Evolutionary conservation across 2,113 vertebrate species (phyloP).

Genomic region (Zosterops pallidus): DNA sequence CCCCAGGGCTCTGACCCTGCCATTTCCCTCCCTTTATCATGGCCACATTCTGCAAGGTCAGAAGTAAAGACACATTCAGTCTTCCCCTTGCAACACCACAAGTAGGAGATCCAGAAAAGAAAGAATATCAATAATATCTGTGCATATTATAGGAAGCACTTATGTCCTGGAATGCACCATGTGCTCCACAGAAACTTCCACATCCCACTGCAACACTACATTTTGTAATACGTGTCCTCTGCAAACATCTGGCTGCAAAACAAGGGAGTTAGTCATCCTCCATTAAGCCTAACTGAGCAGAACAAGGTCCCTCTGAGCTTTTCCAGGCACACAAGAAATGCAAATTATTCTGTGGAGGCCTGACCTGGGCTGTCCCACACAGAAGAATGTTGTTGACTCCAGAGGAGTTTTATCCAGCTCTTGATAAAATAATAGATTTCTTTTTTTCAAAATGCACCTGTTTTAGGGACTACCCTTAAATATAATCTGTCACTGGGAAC

Average conservation of each 20-base stretch:
- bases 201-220: not conserved
- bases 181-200: not conserved
- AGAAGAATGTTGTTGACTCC: not conserved
- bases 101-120: not conserved
- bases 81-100: not conserved
- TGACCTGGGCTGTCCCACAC: not conserved
- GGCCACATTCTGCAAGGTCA: not conserved
- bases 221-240: not conserved
- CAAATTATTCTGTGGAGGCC: not conserved
- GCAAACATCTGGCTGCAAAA: not conserved
- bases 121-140: not conserved
- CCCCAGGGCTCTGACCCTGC: not conserved
- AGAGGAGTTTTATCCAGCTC: not conserved
- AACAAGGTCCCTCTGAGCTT: not conserved
- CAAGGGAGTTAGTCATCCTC: not conserved
- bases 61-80: not conserved
- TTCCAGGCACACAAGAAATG: not conserved
- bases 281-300: not conserved
- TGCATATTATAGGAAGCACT: not conserved
- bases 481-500: not conserved
- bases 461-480: not conserved
- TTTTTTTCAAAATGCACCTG: not conserved
- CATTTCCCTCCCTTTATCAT: fast-evolving
- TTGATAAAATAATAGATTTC: not conserved
- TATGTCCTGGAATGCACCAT: not conserved